A percentile compares a stretch with the other conserved stretches of the same genome.
phyloP scores from a whole-genome alignment of 2,113 vertebrate species.

The Vulpes ferrilata region DNA sequence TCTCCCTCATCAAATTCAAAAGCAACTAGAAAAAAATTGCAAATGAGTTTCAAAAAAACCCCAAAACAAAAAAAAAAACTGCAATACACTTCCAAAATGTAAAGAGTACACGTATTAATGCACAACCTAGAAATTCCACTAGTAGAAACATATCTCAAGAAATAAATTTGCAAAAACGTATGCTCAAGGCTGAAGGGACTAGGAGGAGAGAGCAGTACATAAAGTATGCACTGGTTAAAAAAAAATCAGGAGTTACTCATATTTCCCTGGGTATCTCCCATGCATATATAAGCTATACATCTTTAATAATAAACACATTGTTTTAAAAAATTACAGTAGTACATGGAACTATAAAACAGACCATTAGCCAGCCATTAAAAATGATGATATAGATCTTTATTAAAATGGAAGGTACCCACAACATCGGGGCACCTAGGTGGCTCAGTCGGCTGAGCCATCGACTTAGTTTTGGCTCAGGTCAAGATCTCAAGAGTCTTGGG shows the following conservation, averaged over 20 bases:
- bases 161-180: conserved; percentile 32
- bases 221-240: neutral
- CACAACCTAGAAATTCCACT: neutral
- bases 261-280: neutral
- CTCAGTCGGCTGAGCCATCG: neutral
- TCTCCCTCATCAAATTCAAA: conserved; percentile 10
- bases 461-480: neutral
- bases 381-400: neutral
- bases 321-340: neutral
- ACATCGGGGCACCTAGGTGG: neutral
- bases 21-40: conserved; percentile 2
- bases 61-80: neutral
- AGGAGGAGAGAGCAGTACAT: neutral
- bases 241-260: neutral
- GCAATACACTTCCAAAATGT: neutral
- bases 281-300: neutral
- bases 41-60: neutral
- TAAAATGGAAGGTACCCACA: neutral
- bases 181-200: neutral
- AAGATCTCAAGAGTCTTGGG: neutral
- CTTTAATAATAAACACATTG: neutral
- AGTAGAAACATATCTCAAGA: conserved; percentile 18
- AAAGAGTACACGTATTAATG: neutral
- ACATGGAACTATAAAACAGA: neutral
- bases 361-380: neutral